A percentile compares a stretch with the other conserved stretches of the same genome.
phyloP scores from a whole-genome alignment of 2,797 vertebrate genomes.

The Hyperoplus lanceolatus region DNA sequence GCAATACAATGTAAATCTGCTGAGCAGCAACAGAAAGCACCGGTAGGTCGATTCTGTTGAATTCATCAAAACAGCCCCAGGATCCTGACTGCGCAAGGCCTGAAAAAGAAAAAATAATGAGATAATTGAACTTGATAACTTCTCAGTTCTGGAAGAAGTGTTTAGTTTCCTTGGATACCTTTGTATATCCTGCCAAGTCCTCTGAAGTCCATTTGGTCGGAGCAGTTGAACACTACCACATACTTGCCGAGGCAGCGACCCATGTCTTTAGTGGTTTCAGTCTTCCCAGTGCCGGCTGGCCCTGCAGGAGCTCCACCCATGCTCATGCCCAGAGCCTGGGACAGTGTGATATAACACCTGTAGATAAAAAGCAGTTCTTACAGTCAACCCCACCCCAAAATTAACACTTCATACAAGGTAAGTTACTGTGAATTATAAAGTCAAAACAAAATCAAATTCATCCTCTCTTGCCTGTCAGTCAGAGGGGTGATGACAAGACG shows the following conservation, averaged over 20 bases:
- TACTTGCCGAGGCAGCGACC: conserved; percentile 91
- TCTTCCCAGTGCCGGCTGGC: conserved; percentile 82
- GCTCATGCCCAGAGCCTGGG: conserved; percentile 91
- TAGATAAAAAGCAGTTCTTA: conserved; percentile 33
- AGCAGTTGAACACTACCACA: conserved; percentile 93
- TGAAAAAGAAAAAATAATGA: conserved; percentile 69
- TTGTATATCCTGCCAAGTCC: conserved; percentile 92
- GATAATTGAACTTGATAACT: not conserved
- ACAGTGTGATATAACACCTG: conserved; percentile 92
- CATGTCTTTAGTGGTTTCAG: conserved; percentile 92
- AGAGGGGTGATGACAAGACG: conserved; percentile 94
- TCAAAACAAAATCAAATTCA: not conserved
- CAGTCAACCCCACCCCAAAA: not conserved
- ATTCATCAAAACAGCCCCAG: conserved; percentile 91
- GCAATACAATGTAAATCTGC: conserved; percentile 90
- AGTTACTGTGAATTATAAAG: not conserved
- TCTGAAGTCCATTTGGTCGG: conserved; percentile 94
- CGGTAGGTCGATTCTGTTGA: conserved; percentile 89
- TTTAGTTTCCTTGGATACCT: conserved; percentile 74
- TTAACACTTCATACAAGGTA: not conserved
- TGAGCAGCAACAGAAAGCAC: conserved; percentile 92
- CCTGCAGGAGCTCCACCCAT: conserved; percentile 92
- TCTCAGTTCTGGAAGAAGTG: conserved; percentile 5
- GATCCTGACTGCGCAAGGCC: conserved; percentile 88
- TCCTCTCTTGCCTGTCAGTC: conserved; percentile 85